Base-by-base conservation (phyloP, 1,140 invertebrate genomes). In the Zaprionus inermis region DNA sequence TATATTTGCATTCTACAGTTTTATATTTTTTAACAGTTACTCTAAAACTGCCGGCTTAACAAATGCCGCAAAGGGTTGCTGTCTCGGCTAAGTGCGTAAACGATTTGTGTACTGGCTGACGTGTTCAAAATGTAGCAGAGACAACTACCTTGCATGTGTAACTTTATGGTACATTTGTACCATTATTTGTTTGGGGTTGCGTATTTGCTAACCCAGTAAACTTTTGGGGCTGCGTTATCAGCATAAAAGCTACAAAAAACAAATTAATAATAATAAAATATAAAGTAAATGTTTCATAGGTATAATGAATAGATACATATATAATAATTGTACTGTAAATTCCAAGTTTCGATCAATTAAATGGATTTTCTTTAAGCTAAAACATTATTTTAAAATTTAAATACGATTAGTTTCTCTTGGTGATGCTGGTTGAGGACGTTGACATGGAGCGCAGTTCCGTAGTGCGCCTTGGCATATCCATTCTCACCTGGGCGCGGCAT, bases 401-500 rank as follows among this genome's bases (percentile, higher is more conserved):
- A n/a, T n/a, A n/a, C n/a, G n/a, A n/a, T n/a, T n/a, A n/a, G n/a
- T n/a, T 57, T 70, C 32, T 41, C 24, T 46, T 63, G 16, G 41
- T 57, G 18, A 14, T 38, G 34, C 22, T 70, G 20, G 30, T 70
- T 10, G 24, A 57, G 12, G 58, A 63, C 1, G 58, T 58, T 9
- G 66, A 52, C 46, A 65, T 73, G 11, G 71, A 73, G 28, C 55
- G 22, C 10, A 57, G 32, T 12, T 58, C 52, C 14, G 54, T 56
- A n/a, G 41, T n/a, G 20, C 54, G 52, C 22, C 16, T 57, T 1
- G 66, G 58, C 22, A 36, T 44, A 34, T 70, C 34, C 20, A 22
- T 10, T 24, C 46, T 20, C 12, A 32, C 5, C 24, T 24, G 18
- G 5, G 3, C 49, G 44, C 44, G 34, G 10, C 54, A 61, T 7